Base-by-base conservation (phyloP, 1,140 invertebrate genomes). In the Bombus terrestris region DNA sequence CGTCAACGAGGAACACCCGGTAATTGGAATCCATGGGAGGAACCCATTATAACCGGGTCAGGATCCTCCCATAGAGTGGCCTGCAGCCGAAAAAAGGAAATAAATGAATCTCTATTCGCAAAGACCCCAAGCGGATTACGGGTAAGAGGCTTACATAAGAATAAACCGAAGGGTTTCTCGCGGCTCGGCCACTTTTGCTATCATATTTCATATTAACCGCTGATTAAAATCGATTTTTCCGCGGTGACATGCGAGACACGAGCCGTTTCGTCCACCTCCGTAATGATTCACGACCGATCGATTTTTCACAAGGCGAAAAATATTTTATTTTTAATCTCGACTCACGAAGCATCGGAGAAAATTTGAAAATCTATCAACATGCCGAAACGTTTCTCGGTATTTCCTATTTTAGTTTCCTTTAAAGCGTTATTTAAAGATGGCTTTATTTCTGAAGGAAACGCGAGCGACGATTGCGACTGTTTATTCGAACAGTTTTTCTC, bases 111-210 rank as follows among this genome's bases (percentile, higher is more conserved):
- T 82, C 90, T 87, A 88, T 88, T 92, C 88, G 89, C 81, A 83
- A 89, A 78, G 79, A 39, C 69, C 68, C 71, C 89, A 91, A 93
- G 91, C 89, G 89, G 92, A 92, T 93, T 91, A 92, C 57, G 35
- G 64, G 10, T 93, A 93, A 94, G 93, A 92, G 81, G 93, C 93
- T 93, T 93, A 93, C 83, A 88, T 91, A 92, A 93, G 92, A 94
- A 93, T 90, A 89, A 93, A 90, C 92, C 90, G 81, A 92, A 93
- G 93, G 92, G 93, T 88, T 93, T 94, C 92, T 35, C 83, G 69
- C 73, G 57, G 74, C 13, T 87, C 88, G 80, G 75, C 87, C 90
- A 88, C 81, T 90, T 47, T 91, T 86, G 85, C 88, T 92, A 93
- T 92, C 92, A 89, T 91, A 92, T 92, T 93, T 93, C 92, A 90